Conservation (phyloP, 1,140 invertebrate genomes). For the Magallana gigas region DNA sequence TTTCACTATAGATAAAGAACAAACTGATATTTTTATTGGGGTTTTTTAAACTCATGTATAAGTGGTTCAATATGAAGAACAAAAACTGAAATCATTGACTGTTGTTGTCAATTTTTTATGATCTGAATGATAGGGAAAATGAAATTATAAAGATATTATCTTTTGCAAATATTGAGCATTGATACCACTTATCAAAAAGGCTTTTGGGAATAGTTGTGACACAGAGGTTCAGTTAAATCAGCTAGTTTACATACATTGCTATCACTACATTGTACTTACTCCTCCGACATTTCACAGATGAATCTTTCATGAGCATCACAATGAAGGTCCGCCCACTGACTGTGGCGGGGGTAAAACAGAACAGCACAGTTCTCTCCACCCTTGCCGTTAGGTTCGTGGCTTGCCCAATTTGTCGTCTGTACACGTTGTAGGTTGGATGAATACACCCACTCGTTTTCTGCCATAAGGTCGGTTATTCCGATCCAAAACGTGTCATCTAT, state of each 20-base stretch:
- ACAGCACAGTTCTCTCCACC: not conserved
- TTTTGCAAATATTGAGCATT: no score
- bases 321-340: not conserved
- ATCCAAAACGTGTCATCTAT: not conserved
- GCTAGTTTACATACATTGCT: no score
- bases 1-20: no score
- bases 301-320: not conserved
- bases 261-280: not conserved
- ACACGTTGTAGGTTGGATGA: not conserved
- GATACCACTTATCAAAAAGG: no score
- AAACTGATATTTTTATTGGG: no score
- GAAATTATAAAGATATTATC: not conserved
- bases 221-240: no score
- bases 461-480: not conserved
- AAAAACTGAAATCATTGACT: no score
- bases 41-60: no score
- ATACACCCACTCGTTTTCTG: not conserved
- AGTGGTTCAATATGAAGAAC: no score
- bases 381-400: not conserved
- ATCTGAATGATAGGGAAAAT: not conserved
- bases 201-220: no score
- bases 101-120: no score
- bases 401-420: not conserved
- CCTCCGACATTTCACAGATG: not conserved
- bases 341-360: not conserved